A percentile compares a stretch with the other conserved stretches of the same genome.
These are phyloP conservation scores for Mormoops blainvillei DNA, from an alignment of 2,113 vertebrate species.

Conservation along the genomic window DNA sequence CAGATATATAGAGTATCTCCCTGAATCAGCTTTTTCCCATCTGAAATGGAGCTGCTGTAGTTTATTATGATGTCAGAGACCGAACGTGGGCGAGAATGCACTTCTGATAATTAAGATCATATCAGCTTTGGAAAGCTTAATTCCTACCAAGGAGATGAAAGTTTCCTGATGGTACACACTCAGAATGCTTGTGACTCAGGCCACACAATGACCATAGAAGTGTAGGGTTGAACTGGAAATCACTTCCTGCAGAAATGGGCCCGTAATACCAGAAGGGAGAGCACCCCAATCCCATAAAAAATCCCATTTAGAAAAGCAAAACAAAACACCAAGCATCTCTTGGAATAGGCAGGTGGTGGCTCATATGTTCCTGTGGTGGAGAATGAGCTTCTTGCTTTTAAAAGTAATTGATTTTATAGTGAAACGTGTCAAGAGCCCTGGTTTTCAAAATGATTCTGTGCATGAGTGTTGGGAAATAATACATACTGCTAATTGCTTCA, in stretches of 20 bases:
- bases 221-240: neutral
- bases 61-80: constrained; percentile 54
- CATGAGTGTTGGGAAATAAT: constrained; percentile 5
- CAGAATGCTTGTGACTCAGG: neutral
- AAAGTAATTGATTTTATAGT: constrained; percentile 66
- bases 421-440: constrained; percentile 58
- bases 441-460: constrained; percentile 48
- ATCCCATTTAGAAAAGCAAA: neutral
- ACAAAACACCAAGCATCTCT: neutral
- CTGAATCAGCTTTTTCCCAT: constrained; percentile 46
- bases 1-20: constrained; percentile 30
- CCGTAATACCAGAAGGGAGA: neutral
- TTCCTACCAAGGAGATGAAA: constrained; percentile 18
- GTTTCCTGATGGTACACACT: neutral
- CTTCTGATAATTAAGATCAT: constrained; percentile 55
- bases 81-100: neutral
- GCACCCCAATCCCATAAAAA: neutral
- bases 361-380: constrained; percentile 30
- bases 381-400: constrained; percentile 53
- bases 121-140: constrained; percentile 30
- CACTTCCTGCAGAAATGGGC: neutral
- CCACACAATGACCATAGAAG: neutral
- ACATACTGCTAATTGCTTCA: constrained; percentile 66
- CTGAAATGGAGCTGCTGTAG: constrained; percentile 9
- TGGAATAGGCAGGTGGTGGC: constrained; percentile 27